Conservation (phyloP, 2,797 vertebrate genomes). For the Pseudochirops corinnae region DNA sequence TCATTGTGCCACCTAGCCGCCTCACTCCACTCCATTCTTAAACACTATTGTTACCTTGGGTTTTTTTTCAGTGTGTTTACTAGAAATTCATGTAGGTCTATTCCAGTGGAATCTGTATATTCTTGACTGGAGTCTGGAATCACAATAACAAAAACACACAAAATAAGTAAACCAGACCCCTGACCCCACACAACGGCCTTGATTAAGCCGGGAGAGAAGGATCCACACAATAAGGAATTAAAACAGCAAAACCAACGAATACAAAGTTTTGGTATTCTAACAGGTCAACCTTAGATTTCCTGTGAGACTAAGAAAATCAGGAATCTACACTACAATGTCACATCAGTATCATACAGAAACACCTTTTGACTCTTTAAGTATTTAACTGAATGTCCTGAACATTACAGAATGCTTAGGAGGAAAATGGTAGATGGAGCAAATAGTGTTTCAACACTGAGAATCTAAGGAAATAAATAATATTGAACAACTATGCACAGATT, state of each 20-base stretch:
- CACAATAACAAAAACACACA: constrained; percentile 73
- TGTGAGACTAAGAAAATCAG: constrained; percentile 28
- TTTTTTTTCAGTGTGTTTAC: constrained; percentile 99
- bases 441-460: constrained; percentile 42
- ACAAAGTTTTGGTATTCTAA: not conserved
- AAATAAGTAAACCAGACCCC: constrained; percentile 66
- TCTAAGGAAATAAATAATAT: constrained; percentile 46
- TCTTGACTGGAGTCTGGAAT: constrained; percentile 98
- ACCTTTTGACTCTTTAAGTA: constrained; percentile 20
- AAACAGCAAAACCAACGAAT: constrained; percentile 41
- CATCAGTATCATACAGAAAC: constrained; percentile 28
- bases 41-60: constrained; percentile 91
- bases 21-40: constrained; percentile 2
- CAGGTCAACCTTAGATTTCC: not conserved
- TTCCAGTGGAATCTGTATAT: constrained; percentile 99
- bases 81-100: constrained; percentile 99
- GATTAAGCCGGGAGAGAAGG: constrained; percentile 42
- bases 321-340: constrained; percentile 46
- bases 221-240: constrained; percentile 37
- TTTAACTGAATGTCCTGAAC: constrained; percentile 34
- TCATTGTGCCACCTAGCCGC: too few relatives aligned
- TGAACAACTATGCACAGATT: constrained; percentile 17
- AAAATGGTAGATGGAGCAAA: constrained; percentile 30
- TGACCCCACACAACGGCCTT: constrained; percentile 57
- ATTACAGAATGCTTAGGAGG: constrained; percentile 49